These are phyloP conservation scores for Ficedula albicollis DNA, from an alignment of 2,797 vertebrate species.

Conservation along the genomic window DNA sequence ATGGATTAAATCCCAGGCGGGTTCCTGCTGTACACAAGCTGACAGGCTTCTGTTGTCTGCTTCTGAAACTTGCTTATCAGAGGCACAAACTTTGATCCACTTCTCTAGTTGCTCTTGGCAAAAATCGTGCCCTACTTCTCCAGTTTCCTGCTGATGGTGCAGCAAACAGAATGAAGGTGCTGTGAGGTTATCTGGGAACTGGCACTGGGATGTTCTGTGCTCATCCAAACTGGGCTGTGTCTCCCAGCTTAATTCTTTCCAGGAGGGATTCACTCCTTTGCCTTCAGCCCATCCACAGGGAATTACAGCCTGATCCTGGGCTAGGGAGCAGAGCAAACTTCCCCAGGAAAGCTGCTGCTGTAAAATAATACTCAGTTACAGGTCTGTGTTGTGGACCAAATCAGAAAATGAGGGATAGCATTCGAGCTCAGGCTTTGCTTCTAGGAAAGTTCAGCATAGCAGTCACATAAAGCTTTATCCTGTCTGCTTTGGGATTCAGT, in stretches of 20 bases:
- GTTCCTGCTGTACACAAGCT: neutral
- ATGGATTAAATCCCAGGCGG: neutral
- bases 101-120: conserved; percentile 45
- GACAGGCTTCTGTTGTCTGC: conserved; percentile 27
- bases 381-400: neutral
- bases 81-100: conserved; percentile 49
- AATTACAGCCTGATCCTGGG: neutral
- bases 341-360: neutral
- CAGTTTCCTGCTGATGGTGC: conserved; percentile 41
- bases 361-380: neutral
- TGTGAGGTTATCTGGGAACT: conserved; percentile 53
- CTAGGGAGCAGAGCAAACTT: neutral
- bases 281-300: neutral
- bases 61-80: conserved; percentile 39
- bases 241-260: neutral
- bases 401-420: neutral
- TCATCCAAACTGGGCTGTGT: neutral
- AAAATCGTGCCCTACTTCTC: conserved; percentile 56
- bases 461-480: neutral
- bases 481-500: neutral
- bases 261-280: neutral
- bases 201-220: neutral
- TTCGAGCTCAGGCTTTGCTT: neutral
- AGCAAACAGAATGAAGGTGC: conserved; percentile 41
- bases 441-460: neutral